phyloP scores from a whole-genome alignment of 1,140 invertebrate species.

The Cydia fagiglandana region DNA sequence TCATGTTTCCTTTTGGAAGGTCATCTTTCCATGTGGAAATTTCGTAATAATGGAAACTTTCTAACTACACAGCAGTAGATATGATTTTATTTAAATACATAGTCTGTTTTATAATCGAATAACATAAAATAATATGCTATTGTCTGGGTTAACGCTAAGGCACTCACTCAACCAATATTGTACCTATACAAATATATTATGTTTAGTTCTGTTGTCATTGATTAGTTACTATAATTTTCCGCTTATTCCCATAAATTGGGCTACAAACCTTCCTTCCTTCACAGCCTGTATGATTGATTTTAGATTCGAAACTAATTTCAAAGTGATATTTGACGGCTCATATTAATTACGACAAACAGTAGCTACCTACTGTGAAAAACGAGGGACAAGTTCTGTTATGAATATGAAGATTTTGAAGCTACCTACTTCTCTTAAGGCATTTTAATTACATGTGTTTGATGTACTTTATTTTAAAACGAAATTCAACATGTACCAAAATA shows the following conservation, averaged over 20 bases:
- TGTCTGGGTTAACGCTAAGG: no score
- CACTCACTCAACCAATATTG: no score
- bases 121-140: no score
- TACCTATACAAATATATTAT: no score
- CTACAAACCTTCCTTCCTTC: conserved; percentile 3
- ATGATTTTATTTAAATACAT: no score
- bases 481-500: no score
- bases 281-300: conserved; percentile 57
- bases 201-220: no score
- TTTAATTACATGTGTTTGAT: not conserved
- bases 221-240: conserved; percentile 3
- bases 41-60: no score
- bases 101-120: no score
- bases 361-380: conserved; percentile 3
- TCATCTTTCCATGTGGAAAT: no score
- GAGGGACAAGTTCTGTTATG: not conserved
- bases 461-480: not conserved
- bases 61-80: no score
- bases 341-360: conserved; percentile 42
- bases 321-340: conserved; percentile 56
- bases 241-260: conserved; percentile 36
- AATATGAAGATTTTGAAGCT: not conserved
- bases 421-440: not conserved
- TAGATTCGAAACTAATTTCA: conserved; percentile 58
- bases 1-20: no score